Evolutionary conservation across 2,888 invertebrate species (phyloP).

Genomic region (Cenopis cana): DNA sequence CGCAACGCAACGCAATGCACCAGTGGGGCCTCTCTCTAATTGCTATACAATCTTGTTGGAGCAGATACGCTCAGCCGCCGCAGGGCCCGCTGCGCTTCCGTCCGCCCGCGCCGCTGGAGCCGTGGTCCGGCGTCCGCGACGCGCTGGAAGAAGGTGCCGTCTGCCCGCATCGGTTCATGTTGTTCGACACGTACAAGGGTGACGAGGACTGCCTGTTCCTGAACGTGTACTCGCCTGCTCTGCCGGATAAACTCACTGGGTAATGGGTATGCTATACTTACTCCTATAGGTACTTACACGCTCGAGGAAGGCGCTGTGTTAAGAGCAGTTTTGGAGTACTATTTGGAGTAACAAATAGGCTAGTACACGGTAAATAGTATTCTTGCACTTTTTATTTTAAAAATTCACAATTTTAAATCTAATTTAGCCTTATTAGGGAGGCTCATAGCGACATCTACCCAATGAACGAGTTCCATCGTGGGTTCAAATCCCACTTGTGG

Average conservation of each 20-base stretch:
- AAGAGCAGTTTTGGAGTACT: too few relatives aligned
- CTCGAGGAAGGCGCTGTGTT: background rate
- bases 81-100: conserved; percentile 81
- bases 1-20: too few relatives aligned
- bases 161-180: conserved; percentile 88
- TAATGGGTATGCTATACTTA: conserved; percentile 65
- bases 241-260: conserved; percentile 79
- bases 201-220: conserved; percentile 88
- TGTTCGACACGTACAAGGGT: conserved; percentile 87
- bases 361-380: background rate
- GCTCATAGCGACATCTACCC: too few relatives aligned
- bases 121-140: conserved; percentile 87
- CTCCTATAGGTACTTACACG: background rate
- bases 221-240: conserved; percentile 88
- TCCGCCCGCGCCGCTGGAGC: conserved; percentile 84
- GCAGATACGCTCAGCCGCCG: conserved; percentile 79
- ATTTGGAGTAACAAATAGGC: background rate
- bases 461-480: too few relatives aligned
- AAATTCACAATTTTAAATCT: too few relatives aligned
- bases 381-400: background rate
- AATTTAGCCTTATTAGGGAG: too few relatives aligned
- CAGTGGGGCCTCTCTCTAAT: too few relatives aligned
- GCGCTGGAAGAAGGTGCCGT: conserved; percentile 88
- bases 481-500: too few relatives aligned
- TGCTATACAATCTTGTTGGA: background rate